phyloP scores from a whole-genome alignment of 2,888 invertebrate species.

The Charanyca ferruginea region DNA sequence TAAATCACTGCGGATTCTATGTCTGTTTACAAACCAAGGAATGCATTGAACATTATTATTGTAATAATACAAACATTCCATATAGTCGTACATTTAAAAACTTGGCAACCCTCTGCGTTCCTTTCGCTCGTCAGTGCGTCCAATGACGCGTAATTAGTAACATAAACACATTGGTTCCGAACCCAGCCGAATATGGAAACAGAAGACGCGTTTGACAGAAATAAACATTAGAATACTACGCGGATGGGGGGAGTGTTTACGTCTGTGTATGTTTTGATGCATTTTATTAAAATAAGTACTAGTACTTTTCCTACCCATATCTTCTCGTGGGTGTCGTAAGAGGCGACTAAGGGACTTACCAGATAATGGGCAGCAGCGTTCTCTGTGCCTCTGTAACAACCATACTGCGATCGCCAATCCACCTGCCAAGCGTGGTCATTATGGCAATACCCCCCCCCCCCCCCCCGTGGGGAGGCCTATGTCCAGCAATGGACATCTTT shows the following conservation, averaged over 20 bases:
- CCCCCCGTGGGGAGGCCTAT: too few relatives aligned
- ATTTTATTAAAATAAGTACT: too few relatives aligned
- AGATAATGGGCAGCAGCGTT: too few relatives aligned
- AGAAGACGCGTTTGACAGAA: conserved; percentile 67
- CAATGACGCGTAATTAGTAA: conserved; percentile 79
- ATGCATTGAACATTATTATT: conserved; percentile 14
- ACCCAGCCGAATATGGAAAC: conserved; percentile 79
- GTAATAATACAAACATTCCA: conserved; percentile 13
- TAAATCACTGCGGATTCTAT: conserved; percentile 1
- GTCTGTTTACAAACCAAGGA: conserved; percentile 23
- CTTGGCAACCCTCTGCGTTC: conserved; percentile 53
- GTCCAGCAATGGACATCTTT: too few relatives aligned
- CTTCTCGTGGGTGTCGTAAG: too few relatives aligned
- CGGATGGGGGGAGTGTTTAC: conserved; percentile 28
- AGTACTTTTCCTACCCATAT: too few relatives aligned
- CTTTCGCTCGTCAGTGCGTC: conserved; percentile 49
- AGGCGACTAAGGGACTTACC: too few relatives aligned
- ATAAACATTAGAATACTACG: conserved; percentile 66
- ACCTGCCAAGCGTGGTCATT: too few relatives aligned
- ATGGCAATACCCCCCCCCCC: too few relatives aligned
- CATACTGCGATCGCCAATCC: too few relatives aligned
- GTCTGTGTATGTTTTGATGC: background rate
- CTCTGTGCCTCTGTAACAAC: too few relatives aligned
- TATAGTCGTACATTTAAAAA: conserved; percentile 24
- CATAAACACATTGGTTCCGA: conserved; percentile 71